Evolutionary conservation across 2,113 vertebrate genomes (phyloP).

Genomic region (Istiophorus platypterus): DNA sequence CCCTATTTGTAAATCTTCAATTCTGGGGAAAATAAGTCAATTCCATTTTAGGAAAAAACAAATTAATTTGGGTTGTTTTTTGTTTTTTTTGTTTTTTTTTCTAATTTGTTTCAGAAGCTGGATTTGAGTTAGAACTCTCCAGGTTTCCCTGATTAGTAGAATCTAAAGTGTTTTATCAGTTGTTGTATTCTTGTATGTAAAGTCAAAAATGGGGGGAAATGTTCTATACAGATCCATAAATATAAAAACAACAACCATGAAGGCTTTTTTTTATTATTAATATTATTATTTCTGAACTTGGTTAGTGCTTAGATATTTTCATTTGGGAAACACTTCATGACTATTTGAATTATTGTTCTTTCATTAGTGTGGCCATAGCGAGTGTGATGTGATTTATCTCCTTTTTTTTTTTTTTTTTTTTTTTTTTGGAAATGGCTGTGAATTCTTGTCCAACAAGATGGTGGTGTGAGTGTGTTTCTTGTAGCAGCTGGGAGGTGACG

Average conservation of each 20-base stretch:
- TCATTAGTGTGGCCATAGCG: slow-evolving; percentile 95
- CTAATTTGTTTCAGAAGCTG: slow-evolving; percentile 89
- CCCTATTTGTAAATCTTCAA: slow-evolving; percentile 94
- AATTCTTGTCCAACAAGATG: slow-evolving; percentile 83
- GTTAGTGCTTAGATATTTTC: slow-evolving; percentile 93
- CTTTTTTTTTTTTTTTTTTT: slow-evolving; percentile 81
- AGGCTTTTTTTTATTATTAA: slow-evolving; percentile 88
- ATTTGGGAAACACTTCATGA: slow-evolving; percentile 93
- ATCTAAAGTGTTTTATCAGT: slow-evolving; percentile 86
- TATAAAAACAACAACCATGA: slow-evolving; percentile 92
- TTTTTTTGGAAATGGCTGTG: slow-evolving; percentile 85
- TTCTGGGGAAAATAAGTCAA: slow-evolving; percentile 89
- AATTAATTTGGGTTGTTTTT: slow-evolving; percentile 36
- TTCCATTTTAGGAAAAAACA: slow-evolving; percentile 90
- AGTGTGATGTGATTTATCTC: slow-evolving; percentile 88
- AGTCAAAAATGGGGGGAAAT: slow-evolving; percentile 80
- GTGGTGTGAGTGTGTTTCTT: slow-evolving; percentile 87
- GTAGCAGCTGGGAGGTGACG: slow-evolving; percentile 81
- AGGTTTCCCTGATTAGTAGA: slow-evolving; percentile 89
- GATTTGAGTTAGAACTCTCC: slow-evolving; percentile 99
- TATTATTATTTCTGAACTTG: slow-evolving; percentile 85
- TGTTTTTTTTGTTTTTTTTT: slow-evolving; percentile 22
- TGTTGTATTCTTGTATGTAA: slow-evolving; percentile 91
- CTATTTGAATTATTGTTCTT: slow-evolving; percentile 93
- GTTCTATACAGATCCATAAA: slow-evolving; percentile 92